Base-by-base conservation (phyloP, 2,113 vertebrate genomes). In the Stigmatopora argus region DNA sequence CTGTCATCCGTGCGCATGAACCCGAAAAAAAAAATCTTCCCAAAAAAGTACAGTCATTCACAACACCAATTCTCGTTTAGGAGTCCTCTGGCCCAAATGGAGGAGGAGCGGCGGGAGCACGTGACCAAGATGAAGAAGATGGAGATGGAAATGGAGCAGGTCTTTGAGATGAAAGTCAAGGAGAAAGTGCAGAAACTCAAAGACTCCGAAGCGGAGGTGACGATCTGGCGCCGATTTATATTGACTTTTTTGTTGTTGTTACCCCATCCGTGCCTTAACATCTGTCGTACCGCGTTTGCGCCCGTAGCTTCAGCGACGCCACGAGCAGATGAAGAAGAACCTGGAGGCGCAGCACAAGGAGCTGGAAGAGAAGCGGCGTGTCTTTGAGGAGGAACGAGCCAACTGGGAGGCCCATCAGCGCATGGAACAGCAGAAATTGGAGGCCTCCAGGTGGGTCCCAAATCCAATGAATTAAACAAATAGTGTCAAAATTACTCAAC, bases 91-190 rank as follows among this genome's bases (percentile, higher is more conserved):
- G 96, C 97, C 75, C 97, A 99, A 84, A 99, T 99, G 97, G 97
- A 99, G 82, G 97, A 98, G 83, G 96, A 99, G 81, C 88, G 96
- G 78, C 90, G 96, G 72, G 97, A 99, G 74, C 97, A 99, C 6
- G 96, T 98, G 83, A 79, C 94, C 45, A 98, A 98, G 85, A 99
- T 99, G 97, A 97, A 99, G 83, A 98, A 99, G 84, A 99, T 99
- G 97, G 97, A 99, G 82, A 96, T 97, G 95, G 96, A 99, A 79
- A 99, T 99, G 97, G 96, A 99, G 53, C 97, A 99, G 81, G 96
- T 99, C 77, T 99, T 99, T 79, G 96, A 98, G 83, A 99, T 99
- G 97, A 98, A 99, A 89, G 97, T 98, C 83, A 99, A 98, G 89
- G 97, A 99, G 79, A 99, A 99, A 83, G 92, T 98, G 86, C 97